These are phyloP conservation scores for Tringa solitaria DNA, from an alignment of 2,113 vertebrate species.

Conservation along the genomic window DNA sequence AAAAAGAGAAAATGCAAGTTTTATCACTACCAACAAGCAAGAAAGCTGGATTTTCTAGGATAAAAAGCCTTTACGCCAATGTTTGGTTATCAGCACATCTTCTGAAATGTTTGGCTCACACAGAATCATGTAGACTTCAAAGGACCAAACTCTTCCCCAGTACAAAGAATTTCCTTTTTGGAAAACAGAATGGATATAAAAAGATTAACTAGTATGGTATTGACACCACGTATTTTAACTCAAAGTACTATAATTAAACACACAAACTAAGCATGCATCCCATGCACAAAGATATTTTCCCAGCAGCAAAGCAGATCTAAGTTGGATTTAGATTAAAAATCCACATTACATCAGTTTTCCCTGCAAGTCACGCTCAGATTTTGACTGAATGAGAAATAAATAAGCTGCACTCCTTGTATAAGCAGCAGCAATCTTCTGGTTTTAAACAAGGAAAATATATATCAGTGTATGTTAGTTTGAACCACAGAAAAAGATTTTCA, in stretches of 20 bases:
- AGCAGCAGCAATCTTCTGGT: neutral
- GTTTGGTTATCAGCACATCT: neutral
- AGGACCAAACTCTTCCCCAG: neutral
- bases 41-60: neutral
- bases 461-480: neutral
- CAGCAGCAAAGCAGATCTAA: neutral
- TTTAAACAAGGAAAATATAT: neutral
- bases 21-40: neutral
- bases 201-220: neutral
- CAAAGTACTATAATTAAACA: neutral
- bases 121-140: neutral
- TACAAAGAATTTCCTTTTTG: conserved; percentile 2
- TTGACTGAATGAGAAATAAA: neutral
- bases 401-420: neutral
- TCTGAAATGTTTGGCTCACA: neutral
- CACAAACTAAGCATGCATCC: neutral
- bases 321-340: neutral
- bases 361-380: neutral
- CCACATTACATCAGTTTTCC: neutral
- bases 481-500: neutral
- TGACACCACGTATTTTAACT: neutral
- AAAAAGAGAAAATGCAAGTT: neutral
- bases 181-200: neutral
- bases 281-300: neutral
- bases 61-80: neutral